phyloP scores from a whole-genome alignment of 1,140 invertebrate genomes.

The Zophobas morio region DNA sequence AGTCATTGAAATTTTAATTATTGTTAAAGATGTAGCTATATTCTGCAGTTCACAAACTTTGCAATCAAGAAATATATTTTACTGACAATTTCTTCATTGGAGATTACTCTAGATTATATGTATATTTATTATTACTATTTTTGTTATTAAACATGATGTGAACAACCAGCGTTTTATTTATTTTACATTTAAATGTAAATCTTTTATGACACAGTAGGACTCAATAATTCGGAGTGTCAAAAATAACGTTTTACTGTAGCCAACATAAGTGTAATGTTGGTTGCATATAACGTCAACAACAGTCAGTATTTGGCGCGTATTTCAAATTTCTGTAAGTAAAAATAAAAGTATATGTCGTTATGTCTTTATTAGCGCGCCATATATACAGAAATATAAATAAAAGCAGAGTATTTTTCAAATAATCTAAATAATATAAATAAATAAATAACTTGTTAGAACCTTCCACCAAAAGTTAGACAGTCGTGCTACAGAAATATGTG shows the following conservation, averaged over 20 bases:
- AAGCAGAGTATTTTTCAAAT: constrained; percentile 15
- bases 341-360: not conserved
- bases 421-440: constrained; percentile 32
- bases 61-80: constrained; percentile 29
- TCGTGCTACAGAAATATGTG: not conserved
- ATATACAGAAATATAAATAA: constrained; percentile 42
- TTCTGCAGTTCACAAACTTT: not conserved
- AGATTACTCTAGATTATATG: constrained; percentile 21
- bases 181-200: too few relatives aligned
- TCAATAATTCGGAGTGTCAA: constrained; percentile 18
- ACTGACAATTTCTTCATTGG: constrained; percentile 18
- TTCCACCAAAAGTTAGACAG: constrained; percentile 8
- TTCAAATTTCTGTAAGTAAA: not conserved
- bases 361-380: constrained; percentile 16
- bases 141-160: not conserved
- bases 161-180: too few relatives aligned
- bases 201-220: not conserved
- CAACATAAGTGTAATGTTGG: too few relatives aligned
- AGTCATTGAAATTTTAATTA: constrained; percentile 14
- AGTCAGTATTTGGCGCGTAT: too few relatives aligned
- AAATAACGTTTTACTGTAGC: constrained; percentile 3
- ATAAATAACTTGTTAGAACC: constrained; percentile 31
- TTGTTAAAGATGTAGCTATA: constrained; percentile 13
- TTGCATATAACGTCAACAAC: too few relatives aligned
- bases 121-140: constrained; percentile 38